A percentile compares a stretch with the other conserved stretches of the same genome.
These are phyloP conservation scores for Sinodicranocentrus sp. DNA, from an alignment of 2,888 invertebrate species.

Conservation along the genomic window DNA sequence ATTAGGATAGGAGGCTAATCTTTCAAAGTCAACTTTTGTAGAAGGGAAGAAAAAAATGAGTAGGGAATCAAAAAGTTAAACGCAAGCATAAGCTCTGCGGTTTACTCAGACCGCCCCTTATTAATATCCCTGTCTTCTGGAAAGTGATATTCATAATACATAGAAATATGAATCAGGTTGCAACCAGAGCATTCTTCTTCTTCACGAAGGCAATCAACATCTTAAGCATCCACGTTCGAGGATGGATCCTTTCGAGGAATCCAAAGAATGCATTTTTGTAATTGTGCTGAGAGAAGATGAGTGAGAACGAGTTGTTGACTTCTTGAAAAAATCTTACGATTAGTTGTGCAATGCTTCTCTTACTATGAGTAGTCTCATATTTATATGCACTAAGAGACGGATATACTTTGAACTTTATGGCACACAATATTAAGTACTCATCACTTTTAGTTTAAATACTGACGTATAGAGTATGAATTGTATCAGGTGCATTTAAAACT, in stretches of 20 bases:
- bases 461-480: too few species aligned
- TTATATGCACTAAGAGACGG: too few species aligned
- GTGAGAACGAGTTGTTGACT: background rate
- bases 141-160: slow-evolving; percentile 57
- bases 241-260: slow-evolving; percentile 43
- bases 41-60: slow-evolving; percentile 32
- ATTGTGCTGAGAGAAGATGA: background rate
- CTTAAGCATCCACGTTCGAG: background rate
- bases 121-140: slow-evolving; percentile 60
- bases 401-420: too few species aligned
- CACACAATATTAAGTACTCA: too few species aligned
- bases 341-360: too few species aligned
- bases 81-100: slow-evolving; percentile 32
- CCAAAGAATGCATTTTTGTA: slow-evolving; percentile 38
- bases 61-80: slow-evolving; percentile 25
- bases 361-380: background rate
- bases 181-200: background rate
- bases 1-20: slow-evolving; percentile 55
- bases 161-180: slow-evolving; percentile 19
- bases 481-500: too few species aligned
- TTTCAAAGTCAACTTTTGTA: slow-evolving; percentile 59
- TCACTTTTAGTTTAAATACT: too few species aligned
- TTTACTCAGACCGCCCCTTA: slow-evolving; percentile 54
- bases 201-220: slow-evolving; percentile 36
- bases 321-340: too few species aligned